These are phyloP conservation scores for Tyrannus savana DNA, from an alignment of 2,113 vertebrate genomes.

Conservation along the genomic window DNA sequence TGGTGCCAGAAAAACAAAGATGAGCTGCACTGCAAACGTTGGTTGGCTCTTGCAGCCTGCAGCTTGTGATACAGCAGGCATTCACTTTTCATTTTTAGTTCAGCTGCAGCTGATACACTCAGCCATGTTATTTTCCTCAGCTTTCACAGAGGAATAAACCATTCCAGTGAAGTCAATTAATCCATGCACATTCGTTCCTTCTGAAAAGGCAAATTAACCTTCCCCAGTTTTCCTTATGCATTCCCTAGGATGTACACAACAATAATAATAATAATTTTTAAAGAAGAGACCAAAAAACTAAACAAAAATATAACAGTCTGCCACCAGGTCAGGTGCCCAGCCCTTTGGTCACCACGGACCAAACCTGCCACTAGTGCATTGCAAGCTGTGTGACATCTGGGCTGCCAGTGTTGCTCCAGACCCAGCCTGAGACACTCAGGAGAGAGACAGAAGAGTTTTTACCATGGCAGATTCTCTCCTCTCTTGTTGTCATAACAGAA, in stretches of 20 bases:
- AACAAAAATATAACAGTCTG: neutral
- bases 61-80: neutral
- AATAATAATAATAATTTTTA: neutral
- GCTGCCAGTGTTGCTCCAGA: neutral
- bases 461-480: neutral
- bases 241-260: neutral
- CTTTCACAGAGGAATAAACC: neutral
- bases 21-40: neutral
- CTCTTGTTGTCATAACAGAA: neutral
- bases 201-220: neutral
- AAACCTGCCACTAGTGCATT: accelerated
- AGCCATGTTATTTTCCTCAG: neutral
- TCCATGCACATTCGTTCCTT: neutral
- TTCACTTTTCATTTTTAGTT: neutral
- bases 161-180: neutral
- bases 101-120: neutral
- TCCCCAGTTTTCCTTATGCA: neutral
- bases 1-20: neutral
- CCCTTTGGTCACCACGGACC: accelerated
- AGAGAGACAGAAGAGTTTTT: neutral
- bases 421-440: neutral
- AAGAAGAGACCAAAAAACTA: neutral
- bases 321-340: neutral
- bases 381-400: accelerated
- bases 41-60: neutral